Evolutionary conservation across 2,797 vertebrate species (phyloP).

Genomic region (Poecilia picta): DNA sequence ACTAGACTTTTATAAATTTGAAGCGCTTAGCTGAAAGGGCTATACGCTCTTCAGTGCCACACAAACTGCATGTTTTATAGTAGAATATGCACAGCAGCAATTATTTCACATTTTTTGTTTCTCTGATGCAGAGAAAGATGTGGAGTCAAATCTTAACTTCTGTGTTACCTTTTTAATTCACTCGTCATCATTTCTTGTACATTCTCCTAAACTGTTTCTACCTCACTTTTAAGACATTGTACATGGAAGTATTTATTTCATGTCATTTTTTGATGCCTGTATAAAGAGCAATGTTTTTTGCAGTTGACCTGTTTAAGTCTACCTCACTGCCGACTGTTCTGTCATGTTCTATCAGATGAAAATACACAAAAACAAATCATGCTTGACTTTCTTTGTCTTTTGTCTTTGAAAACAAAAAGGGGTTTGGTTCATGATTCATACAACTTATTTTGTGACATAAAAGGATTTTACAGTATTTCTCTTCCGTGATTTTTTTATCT

Average conservation of each 20-base stretch:
- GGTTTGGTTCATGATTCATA: neutral
- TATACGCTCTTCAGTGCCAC: conserved; percentile 64
- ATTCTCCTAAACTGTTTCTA: conserved; percentile 79
- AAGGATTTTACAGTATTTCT: neutral
- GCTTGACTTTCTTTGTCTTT: conserved; percentile 42
- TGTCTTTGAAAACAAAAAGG: conserved; percentile 15
- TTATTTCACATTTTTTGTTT: conserved; percentile 30
- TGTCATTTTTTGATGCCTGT: conserved; percentile 68
- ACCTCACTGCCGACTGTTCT: conserved; percentile 77
- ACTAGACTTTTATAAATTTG: conserved; percentile 35
- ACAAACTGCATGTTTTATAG: conserved; percentile 41
- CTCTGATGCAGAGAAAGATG: conserved; percentile 46
- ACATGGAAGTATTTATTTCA: conserved; percentile 79
- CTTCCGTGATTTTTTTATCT: neutral
- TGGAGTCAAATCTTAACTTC: conserved; percentile 49
- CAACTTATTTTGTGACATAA: neutral
- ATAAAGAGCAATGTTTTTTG: conserved; percentile 62
- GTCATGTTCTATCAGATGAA: conserved; percentile 72
- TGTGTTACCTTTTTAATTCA: conserved; percentile 60
- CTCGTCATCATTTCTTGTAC: conserved; percentile 65
- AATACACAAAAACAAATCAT: conserved; percentile 47
- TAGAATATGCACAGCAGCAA: conserved; percentile 18
- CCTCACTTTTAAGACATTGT: conserved; percentile 77
- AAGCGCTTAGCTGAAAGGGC: conserved; percentile 69
- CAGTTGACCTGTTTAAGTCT: conserved; percentile 74